These are phyloP conservation scores for Chymomyza amoena DNA, from an alignment of 2,888 invertebrate genomes.

Conservation along the genomic window DNA sequence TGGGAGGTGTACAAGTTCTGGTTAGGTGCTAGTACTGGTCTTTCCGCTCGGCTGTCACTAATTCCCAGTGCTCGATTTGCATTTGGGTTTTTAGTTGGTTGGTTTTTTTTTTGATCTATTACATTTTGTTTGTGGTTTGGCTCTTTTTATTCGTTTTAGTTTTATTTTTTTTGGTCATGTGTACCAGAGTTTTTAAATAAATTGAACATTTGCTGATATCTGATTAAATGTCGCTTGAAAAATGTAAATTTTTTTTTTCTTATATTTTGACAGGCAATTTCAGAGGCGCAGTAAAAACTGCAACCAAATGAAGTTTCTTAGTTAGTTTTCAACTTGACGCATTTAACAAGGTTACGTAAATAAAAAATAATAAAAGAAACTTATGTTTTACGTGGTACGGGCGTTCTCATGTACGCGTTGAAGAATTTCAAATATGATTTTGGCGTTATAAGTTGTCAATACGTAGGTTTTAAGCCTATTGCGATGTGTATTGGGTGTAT, in stretches of 20 bases:
- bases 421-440: too few species aligned
- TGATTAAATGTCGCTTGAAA: slow-evolving; percentile 53
- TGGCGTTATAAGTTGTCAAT: too few species aligned
- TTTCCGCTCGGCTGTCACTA: slow-evolving; percentile 67
- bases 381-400: too few species aligned
- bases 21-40: slow-evolving; percentile 23
- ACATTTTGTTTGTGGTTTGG: background rate
- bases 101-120: slow-evolving; percentile 7
- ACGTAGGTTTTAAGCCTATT: too few species aligned
- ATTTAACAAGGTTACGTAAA: too few species aligned
- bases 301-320: background rate
- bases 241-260: background rate
- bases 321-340: background rate
- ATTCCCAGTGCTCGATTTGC: slow-evolving; percentile 66
- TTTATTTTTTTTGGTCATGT: slow-evolving; percentile 31
- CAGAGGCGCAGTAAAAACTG: background rate
- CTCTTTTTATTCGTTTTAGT: slow-evolving; percentile 8
- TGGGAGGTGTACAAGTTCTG: background rate
- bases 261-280: background rate
- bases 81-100: slow-evolving; percentile 40
- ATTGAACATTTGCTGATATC: slow-evolving; percentile 69
- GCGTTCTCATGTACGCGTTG: too few species aligned
- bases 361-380: too few species aligned
- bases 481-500: too few species aligned
- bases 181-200: slow-evolving; percentile 52